Evolutionary conservation across 2,113 vertebrate genomes (phyloP).

Genomic region (Rhinolophus sinicus): DNA sequence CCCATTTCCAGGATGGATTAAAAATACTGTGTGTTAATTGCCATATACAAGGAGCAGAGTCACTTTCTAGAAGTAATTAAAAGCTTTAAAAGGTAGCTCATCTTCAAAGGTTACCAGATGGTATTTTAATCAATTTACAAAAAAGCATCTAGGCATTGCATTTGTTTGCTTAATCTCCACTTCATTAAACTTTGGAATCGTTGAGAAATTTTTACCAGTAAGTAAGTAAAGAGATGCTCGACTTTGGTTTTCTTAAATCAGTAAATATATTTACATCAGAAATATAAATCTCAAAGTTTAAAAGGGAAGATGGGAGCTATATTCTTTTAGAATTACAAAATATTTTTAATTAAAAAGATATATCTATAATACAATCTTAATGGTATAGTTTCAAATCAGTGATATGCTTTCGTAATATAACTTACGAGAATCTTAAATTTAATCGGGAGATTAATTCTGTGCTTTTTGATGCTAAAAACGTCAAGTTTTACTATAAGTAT

Average conservation of each 20-base stretch:
- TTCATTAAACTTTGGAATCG: neutral
- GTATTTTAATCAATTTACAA: slow-evolving; percentile 48
- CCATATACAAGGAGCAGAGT: neutral
- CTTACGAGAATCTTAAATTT: neutral
- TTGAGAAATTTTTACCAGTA: neutral
- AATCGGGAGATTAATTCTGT: neutral
- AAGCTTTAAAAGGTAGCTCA: neutral
- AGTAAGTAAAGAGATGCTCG: neutral
- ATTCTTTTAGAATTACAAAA: neutral
- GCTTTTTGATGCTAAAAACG: neutral
- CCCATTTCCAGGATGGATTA: neutral
- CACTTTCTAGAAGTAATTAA: slow-evolving; percentile 5
- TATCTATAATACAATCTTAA: neutral
- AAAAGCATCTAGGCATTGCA: neutral
- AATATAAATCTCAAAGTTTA: slow-evolving; percentile 19
- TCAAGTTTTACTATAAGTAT: neutral
- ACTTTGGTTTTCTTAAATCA: neutral
- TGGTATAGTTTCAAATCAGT: neutral
- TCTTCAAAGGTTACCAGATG: neutral
- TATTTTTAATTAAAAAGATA: slow-evolving; percentile 25
- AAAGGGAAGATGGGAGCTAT: neutral
- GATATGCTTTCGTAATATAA: slow-evolving; percentile 27
- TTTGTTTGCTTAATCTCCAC: slow-evolving; percentile 19
- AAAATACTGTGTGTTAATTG: slow-evolving; percentile 12
- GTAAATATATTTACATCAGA: slow-evolving; percentile 4